A percentile compares a stretch with the other conserved stretches of the same genome.
These are phyloP conservation scores for Clitarchus hookeri DNA, from an alignment of 2,888 invertebrate species.

Conservation along the genomic window DNA sequence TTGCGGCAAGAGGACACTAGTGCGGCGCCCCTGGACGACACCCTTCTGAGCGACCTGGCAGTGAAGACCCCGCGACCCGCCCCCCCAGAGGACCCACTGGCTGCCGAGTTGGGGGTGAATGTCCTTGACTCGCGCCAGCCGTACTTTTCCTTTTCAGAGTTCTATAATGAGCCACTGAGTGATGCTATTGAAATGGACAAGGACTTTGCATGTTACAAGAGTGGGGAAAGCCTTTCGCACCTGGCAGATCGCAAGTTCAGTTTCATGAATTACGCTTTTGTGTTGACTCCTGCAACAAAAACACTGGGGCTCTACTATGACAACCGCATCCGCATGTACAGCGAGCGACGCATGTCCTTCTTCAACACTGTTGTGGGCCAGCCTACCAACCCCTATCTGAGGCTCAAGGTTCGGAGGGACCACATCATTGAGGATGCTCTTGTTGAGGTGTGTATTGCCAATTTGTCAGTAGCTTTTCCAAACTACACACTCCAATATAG, in stretches of 20 bases:
- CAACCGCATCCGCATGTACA: constrained; percentile 93
- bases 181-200: constrained; percentile 93
- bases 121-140: constrained; percentile 83
- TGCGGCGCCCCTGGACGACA: constrained; percentile 52
- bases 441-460: constrained; percentile 68
- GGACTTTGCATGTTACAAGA: constrained; percentile 89
- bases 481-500: no score
- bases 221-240: constrained; percentile 51
- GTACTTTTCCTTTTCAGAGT: constrained; percentile 82
- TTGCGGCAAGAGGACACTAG: constrained; percentile 59
- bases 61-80: constrained; percentile 55
- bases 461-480: no score
- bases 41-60: constrained; percentile 56
- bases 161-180: constrained; percentile 92
- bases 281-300: constrained; percentile 89
- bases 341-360: constrained; percentile 84
- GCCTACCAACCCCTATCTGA: constrained; percentile 80
- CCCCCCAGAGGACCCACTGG: constrained; percentile 66
- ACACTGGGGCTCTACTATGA: constrained; percentile 91
- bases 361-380: constrained; percentile 83
- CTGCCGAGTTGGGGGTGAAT: constrained; percentile 73
- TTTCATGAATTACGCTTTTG: constrained; percentile 89
- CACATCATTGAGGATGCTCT: constrained; percentile 91
- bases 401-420: constrained; percentile 76
- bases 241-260: constrained; percentile 66